Conservation (phyloP, 2,888 invertebrate species). For the Acutogordius australiensis region DNA sequence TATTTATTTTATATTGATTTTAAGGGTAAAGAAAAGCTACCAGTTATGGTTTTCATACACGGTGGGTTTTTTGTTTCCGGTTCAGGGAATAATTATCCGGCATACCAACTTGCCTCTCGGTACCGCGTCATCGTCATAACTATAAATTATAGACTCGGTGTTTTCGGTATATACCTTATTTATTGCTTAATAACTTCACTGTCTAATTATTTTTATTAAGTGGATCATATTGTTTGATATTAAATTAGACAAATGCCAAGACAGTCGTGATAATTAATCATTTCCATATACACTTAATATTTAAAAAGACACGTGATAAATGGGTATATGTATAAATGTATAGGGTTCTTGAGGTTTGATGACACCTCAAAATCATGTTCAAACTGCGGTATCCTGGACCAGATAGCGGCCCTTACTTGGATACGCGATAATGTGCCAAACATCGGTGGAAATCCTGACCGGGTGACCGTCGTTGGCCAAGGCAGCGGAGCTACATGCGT, state of each 20-base stretch:
- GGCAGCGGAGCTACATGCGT: not conserved
- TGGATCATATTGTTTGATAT: too few species aligned
- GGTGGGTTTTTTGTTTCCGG: conserved; percentile 1
- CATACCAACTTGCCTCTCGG: not conserved
- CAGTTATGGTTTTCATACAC: conserved; percentile 5
- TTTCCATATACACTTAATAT: too few species aligned
- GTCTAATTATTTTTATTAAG: too few species aligned
- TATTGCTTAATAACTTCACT: too few species aligned
- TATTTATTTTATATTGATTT: not conserved
- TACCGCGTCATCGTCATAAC: not conserved
- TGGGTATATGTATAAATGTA: too few species aligned
- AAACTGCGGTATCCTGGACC: not conserved
- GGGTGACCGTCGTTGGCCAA: not conserved
- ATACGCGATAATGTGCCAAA: not conserved
- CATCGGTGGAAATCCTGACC: not conserved
- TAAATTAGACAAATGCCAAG: too few species aligned
- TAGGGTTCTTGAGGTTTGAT: not conserved
- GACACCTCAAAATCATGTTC: not conserved
- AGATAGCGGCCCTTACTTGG: not conserved
- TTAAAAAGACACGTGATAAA: too few species aligned
- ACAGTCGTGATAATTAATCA: too few species aligned
- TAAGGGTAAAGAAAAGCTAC: not conserved
- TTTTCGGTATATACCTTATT: not conserved
- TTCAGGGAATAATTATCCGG: conserved; percentile 9
- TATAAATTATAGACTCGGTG: not conserved